Conservation (phyloP, 1,140 invertebrate species). For the Lutraria rhynchaena region DNA sequence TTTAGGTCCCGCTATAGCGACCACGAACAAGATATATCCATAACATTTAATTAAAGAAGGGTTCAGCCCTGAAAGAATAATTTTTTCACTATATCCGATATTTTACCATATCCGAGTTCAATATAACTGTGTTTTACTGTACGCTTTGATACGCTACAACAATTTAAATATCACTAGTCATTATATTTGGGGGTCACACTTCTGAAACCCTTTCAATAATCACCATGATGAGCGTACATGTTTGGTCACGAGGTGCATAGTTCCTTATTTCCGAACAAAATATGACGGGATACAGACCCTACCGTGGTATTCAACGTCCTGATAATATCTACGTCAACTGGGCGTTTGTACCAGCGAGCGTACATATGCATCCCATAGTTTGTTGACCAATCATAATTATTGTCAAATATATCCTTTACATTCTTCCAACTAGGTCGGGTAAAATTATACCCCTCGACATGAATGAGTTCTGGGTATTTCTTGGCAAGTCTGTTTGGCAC, state of each 20-base stretch:
- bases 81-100: too few relatives aligned
- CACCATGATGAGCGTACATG: background rate
- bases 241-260: slow-evolving; percentile 5
- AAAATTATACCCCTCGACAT: slow-evolving; percentile 52
- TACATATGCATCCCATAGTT: slow-evolving; percentile 57
- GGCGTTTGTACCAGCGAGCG: slow-evolving; percentile 21
- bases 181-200: background rate
- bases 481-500: slow-evolving; percentile 35
- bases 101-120: too few relatives aligned
- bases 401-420: slow-evolving; percentile 23
- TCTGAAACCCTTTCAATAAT: background rate
- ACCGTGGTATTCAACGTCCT: slow-evolving; percentile 43
- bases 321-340: slow-evolving; percentile 14
- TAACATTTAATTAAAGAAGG: too few relatives aligned
- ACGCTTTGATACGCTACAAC: background rate
- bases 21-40: too few relatives aligned
- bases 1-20: too few relatives aligned
- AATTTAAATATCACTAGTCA: background rate
- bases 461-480: slow-evolving; percentile 40
- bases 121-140: too few relatives aligned
- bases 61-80: too few relatives aligned
- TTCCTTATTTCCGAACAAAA: slow-evolving; percentile 52
- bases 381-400: slow-evolving; percentile 52
- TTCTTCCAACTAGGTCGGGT: slow-evolving; percentile 39
- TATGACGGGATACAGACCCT: slow-evolving; percentile 33